Base-by-base conservation (phyloP, 1,140 invertebrate species). In the Achroia grisella region DNA sequence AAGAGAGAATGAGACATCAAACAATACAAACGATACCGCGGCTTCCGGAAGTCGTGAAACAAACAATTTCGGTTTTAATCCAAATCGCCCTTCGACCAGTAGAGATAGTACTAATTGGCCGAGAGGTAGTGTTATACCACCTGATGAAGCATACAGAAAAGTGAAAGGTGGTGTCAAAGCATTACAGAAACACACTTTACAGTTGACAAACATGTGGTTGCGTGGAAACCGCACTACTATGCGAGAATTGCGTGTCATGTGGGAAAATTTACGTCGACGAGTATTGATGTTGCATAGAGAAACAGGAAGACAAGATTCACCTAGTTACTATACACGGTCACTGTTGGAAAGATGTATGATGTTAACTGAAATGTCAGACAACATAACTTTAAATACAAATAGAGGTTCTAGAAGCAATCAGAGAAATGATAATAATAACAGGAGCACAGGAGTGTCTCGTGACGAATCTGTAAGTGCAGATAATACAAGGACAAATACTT, bases 221-320 rank as follows among this genome's bases (percentile, higher is more conserved):
- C 71, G 73, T 4, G 80, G 73, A 0, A 75, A 58, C 29, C 65
- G 74, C 0, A 67, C 66, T 9, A 88, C 90, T 30, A 70, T 92
- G 44, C 87, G 89, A 49, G 86, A 90, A 55, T 86, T 93, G 15
- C 87, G 90, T 5, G 81, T 76, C 44, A 89, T 92, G 86, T 89
- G 91, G 83, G 87, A 89, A 44, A 89, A 90, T 62, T 72, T 93
- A 28, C 87, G 90, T 33, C 63, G 87, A 39, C 88, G 90, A 41
- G 88, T 92, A 43, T 62, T 88, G 29, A 74, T 79, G 39, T 65
- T 91, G 17, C 87, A 89, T 10, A 81, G 54, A 67, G 84, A 66
- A 66, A 88, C 52, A 15, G 81, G 51, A 44, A 80, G 52, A 54
- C 79, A 63, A 52, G 79, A 68, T 39, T 45, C 69, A 6, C 70